Evolutionary conservation across 2,797 vertebrate species (phyloP), one percentile per base, ranked within the genome.

Genomic region (Lepidocolaptes lacrymiger): DNA sequence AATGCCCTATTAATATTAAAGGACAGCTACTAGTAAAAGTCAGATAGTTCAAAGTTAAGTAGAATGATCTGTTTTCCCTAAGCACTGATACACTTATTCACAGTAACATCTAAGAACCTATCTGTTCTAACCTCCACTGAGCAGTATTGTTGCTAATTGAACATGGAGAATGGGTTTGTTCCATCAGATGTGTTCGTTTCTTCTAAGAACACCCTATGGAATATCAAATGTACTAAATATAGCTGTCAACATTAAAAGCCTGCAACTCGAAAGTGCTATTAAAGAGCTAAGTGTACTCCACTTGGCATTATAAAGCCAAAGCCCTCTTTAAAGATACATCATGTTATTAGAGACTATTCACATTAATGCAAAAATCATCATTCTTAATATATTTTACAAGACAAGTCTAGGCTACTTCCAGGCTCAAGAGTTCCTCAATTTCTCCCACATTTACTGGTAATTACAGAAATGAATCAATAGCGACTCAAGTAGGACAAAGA

Each of bases 201-300:
- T 78, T 76, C 93, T 87, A 93, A 96, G 96, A 96, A 96, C 90
- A 95, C 95, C 88, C 94, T 76, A 71, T 67, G 94, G 94, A 96
- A 96, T 96, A 97, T 34, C 83, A 96, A 95, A 91, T 59, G 86
- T 95, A 95, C 92, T 95, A 95, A 95, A 96, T 95, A 96, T 92
- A 96, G 91, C 96, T 96, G 95, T 97, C 94, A 97, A 71, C 92
- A 96, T 96, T 97, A 97, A 96, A 96, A 96, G 96, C 94, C 91
- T 96, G 92, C 93, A 91, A 91, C 88, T 93, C 6, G 4, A 94
- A 94, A 96, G 92, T 68, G 93, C 94, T 96, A 94, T 96, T 96
- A 96, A 96, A 95, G 84, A 94, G 92, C 94, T 95, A 96, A 97
- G 84, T 96, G 94, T 96, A 89, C 77, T 96, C 85, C 92, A 77